Evolutionary conservation across 2,888 invertebrate genomes (phyloP), one percentile per base, ranked within the genome.

Genomic region (Tineola bisselliella): DNA sequence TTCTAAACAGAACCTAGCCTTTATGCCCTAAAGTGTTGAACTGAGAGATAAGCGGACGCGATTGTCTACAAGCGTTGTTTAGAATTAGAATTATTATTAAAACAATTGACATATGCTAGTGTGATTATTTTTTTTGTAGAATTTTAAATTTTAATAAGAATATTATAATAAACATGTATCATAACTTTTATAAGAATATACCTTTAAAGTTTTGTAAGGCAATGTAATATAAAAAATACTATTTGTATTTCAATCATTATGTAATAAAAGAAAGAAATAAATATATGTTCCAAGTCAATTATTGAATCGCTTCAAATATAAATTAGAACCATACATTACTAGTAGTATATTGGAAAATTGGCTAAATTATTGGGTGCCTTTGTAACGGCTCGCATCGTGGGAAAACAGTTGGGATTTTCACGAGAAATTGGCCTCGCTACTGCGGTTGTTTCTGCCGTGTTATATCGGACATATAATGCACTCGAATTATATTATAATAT

Each of bases 311-410:
- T 65, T 30, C 48, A 61, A 38, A 64, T 10, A 65, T 62, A 43
- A 3, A 63, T 66, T 74, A 74, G 64, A 8, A 65, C 76, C 73
- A 70, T 60, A 67, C 64, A 54, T 65, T 64, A 70, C 65, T 71
- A 18, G 61, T 38, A 72, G 81, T 63, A 79, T 86, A 86, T 86
- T 83, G 79, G 84, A 87, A 87, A 86, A 86, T 87, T 86, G 84
- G 73, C 79, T 84, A 84, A 86, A 86, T 84, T 82, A 83, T 86
- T 75, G 80, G 77, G 72, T 75, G 75, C 75, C 72, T 76, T 74
- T 72, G 76, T 77, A 77, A 72, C 75, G 72, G 75, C 73, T 72
- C 68, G 68, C 73, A 72, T 69, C 84, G 86, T 87, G 86, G 83
- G 86, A 87, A 84, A 84, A 81, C 77, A 73, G 70, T 67, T 19